A percentile compares a stretch with the other conserved stretches of the same genome.
Evolutionary conservation across 2,113 vertebrate species (phyloP).

Genomic region (Hoplias malabaricus): DNA sequence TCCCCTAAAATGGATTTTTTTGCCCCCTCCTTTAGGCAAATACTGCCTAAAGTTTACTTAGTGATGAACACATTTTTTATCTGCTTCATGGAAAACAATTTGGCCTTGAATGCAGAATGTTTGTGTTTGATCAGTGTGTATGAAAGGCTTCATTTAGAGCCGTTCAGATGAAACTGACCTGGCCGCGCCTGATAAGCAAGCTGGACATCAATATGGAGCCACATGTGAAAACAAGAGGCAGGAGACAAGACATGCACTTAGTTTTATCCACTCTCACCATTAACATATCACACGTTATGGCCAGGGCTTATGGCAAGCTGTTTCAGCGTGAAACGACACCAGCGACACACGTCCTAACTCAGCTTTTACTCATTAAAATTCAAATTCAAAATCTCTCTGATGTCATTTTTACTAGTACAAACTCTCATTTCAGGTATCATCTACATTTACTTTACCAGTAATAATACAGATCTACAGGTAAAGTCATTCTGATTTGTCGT

Average conservation of each 20-base stretch:
- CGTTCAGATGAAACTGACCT: slow-evolving; percentile 68
- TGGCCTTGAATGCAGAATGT: slow-evolving; percentile 77
- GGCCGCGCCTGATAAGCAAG: slow-evolving; percentile 68
- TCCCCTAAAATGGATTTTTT: slow-evolving; percentile 57
- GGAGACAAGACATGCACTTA: slow-evolving; percentile 39
- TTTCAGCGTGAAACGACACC: too few relatives aligned
- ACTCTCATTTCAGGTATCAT: too few relatives aligned
- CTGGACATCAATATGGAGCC: slow-evolving; percentile 72
- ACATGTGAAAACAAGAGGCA: slow-evolving; percentile 53
- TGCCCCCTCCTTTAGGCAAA: slow-evolving; percentile 67
- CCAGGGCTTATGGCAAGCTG: neutral
- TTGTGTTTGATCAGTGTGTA: slow-evolving; percentile 74
- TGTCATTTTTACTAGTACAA: too few relatives aligned
- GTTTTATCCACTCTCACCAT: neutral
- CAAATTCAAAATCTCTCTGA: too few relatives aligned
- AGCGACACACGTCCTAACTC: too few relatives aligned
- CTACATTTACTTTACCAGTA: too few relatives aligned
- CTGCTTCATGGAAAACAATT: slow-evolving; percentile 79
- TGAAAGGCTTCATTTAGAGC: slow-evolving; percentile 78
- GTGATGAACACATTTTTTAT: slow-evolving; percentile 73
- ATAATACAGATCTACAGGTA: too few relatives aligned
- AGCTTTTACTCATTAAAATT: too few relatives aligned
- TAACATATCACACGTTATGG: neutral
- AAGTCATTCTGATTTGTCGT: too few relatives aligned
- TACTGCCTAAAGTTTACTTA: slow-evolving; percentile 75